A percentile compares a stretch with the other conserved stretches of the same genome.
These are phyloP conservation scores for Notoglanidium macrostoma DNA, from an alignment of 2,797 vertebrate genomes.

Conservation along the genomic window DNA sequence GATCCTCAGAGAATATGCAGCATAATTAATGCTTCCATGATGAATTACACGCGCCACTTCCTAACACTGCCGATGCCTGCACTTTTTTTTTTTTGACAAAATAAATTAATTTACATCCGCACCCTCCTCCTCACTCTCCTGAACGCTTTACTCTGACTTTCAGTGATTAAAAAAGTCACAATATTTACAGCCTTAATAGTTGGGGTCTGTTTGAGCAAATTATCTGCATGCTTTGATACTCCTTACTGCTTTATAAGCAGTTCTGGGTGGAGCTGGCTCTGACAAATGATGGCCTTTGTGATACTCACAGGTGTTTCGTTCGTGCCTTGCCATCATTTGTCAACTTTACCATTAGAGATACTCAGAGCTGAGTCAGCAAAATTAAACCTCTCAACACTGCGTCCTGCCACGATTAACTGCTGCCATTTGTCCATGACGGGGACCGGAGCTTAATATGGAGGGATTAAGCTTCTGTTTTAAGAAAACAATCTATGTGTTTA, in stretches of 20 bases:
- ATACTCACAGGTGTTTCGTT: constrained; percentile 72
- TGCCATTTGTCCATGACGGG: constrained; percentile 56
- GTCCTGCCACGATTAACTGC: constrained; percentile 59
- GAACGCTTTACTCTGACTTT: constrained; percentile 50
- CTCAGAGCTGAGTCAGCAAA: constrained; percentile 68
- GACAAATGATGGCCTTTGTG: constrained; percentile 66
- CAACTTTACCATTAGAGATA: constrained; percentile 74
- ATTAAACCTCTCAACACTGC: constrained; percentile 67
- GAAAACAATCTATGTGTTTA: neutral
- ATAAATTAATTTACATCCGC: constrained; percentile 49
- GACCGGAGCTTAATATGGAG: neutral
- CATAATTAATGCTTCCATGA: constrained; percentile 80
- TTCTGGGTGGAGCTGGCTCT: constrained; percentile 45
- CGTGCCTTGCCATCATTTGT: constrained; percentile 74
- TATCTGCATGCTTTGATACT: constrained; percentile 58
- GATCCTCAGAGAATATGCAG: constrained; percentile 72
- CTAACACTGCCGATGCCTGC: constrained; percentile 69
- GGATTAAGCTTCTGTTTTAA: neutral
- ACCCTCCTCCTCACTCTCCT: constrained; percentile 34
- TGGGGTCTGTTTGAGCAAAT: constrained; percentile 61
- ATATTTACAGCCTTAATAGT: constrained; percentile 67
- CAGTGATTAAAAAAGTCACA: constrained; percentile 70
- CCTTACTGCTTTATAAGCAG: constrained; percentile 42
- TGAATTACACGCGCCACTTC: constrained; percentile 74
- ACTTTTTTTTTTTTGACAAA: constrained; percentile 44